Percentiles rank a stretch among this genome's conserved stretches.
These are phyloP conservation scores for Apoda limacodes DNA, from an alignment of 2,888 invertebrate species.

Conservation along the genomic window DNA sequence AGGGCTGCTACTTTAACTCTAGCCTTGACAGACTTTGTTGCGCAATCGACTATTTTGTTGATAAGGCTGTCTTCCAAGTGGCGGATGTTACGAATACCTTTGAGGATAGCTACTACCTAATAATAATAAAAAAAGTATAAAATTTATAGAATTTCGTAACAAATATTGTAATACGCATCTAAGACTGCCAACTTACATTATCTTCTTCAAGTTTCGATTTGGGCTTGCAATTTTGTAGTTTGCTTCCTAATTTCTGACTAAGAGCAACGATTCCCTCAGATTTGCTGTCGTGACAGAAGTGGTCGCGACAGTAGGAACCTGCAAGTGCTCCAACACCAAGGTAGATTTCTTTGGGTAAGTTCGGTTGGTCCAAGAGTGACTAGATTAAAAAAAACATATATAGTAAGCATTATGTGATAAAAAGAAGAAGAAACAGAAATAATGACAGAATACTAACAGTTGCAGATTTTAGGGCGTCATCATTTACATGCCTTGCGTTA, in stretches of 20 bases:
- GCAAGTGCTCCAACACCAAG: conserved; percentile 80
- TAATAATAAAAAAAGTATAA: too few relatives aligned
- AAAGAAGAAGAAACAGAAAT: too few relatives aligned
- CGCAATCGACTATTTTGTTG: conserved; percentile 72
- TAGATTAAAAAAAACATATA: conserved; percentile 23
- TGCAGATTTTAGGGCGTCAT: conserved; percentile 72
- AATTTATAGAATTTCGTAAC: neutral
- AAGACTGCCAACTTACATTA: conserved; percentile 46
- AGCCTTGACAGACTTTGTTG: conserved; percentile 69
- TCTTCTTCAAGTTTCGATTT: conserved; percentile 76
- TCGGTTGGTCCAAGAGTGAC: conserved; percentile 70
- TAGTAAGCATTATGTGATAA: neutral
- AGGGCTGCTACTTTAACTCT: conserved; percentile 84
- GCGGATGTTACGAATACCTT: conserved; percentile 84
- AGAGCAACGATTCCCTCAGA: conserved; percentile 71
- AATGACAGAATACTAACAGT: conserved; percentile 70
- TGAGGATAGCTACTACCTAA: conserved; percentile 77
- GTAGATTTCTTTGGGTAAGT: conserved; percentile 76
- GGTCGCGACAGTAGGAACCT: conserved; percentile 76
- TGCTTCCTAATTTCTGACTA: conserved; percentile 73
- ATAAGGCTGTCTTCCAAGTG: conserved; percentile 73
- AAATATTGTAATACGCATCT: neutral
- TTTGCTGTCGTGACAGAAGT: conserved; percentile 65
- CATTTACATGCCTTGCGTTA: conserved; percentile 74
- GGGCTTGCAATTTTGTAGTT: conserved; percentile 76